Evolutionary conservation across 2,888 invertebrate genomes (phyloP).

Genomic region (Plagiodera versicolora): DNA sequence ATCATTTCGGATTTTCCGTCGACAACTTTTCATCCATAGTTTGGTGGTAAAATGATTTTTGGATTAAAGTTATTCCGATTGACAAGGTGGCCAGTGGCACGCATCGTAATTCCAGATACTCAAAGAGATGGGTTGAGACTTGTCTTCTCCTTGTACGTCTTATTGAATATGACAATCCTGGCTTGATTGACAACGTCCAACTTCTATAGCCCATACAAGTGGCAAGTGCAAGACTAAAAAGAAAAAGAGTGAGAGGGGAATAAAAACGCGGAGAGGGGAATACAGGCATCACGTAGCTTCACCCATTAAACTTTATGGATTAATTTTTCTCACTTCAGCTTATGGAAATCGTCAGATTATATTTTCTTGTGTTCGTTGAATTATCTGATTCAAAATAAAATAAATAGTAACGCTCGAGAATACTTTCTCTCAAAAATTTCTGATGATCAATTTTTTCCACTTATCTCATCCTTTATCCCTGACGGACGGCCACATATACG

Average conservation of each 20-base stretch:
- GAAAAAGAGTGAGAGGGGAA: too few relatives aligned
- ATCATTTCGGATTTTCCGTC: constrained; percentile 7
- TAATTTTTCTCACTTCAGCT: constrained; percentile 9
- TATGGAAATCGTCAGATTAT: constrained; percentile 16
- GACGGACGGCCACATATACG: too few relatives aligned
- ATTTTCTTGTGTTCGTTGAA: constrained; percentile 8
- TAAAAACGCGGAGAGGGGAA: constrained; percentile 11
- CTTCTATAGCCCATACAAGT: constrained; percentile 34
- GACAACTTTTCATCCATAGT: constrained; percentile 8
- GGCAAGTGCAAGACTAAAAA: too few relatives aligned
- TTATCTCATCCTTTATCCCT: too few relatives aligned
- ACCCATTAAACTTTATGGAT: constrained; percentile 9
- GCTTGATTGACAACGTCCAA: constrained; percentile 35
- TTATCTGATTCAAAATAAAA: constrained; percentile 11
- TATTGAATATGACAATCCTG: constrained; percentile 32
- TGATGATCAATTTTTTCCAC: neutral
- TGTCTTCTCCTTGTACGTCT: constrained; percentile 40
- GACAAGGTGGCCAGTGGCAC: constrained; percentile 36
- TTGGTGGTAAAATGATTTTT: constrained; percentile 13
- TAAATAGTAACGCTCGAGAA: constrained; percentile 11
- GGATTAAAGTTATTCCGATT: constrained; percentile 9
- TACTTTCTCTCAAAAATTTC: constrained; percentile 4
- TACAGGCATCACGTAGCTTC: constrained; percentile 3
- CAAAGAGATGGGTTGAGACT: constrained; percentile 34
- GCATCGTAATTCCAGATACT: constrained; percentile 39